Conservation (phyloP, 2,113 vertebrate genomes). For the Tenebrosternarchus preto region DNA sequence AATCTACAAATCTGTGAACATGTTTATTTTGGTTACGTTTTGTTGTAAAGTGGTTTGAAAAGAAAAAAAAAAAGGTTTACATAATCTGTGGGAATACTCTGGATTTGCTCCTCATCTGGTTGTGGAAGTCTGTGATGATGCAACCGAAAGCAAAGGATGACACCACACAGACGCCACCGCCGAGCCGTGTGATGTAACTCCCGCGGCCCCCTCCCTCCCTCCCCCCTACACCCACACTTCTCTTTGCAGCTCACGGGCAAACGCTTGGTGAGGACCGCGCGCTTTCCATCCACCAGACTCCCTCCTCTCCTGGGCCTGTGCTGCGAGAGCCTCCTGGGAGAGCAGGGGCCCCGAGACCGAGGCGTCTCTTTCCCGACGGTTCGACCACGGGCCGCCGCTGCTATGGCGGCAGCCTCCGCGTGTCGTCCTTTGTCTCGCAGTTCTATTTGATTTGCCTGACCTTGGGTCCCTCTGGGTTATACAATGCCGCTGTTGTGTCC, state of each 20-base stretch:
- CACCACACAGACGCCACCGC: conserved; percentile 36
- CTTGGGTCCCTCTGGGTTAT: conserved; percentile 47
- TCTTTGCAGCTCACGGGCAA: conserved; percentile 8
- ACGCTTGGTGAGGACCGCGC: neutral
- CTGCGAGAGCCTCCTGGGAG: neutral
- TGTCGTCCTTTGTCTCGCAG: neutral
- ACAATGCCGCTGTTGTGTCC: conserved; percentile 33
- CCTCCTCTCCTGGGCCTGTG: neutral
- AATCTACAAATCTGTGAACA: neutral
- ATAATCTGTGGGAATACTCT: conserved; percentile 19
- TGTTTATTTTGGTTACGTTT: neutral
- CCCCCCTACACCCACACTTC: neutral
- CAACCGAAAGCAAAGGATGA: conserved; percentile 65
- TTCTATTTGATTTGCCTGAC: conserved; percentile 51
- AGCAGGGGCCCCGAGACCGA: neutral
- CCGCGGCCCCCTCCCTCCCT: neutral
- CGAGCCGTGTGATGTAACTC: conserved; percentile 19
- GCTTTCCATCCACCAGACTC: conserved; percentile 20
- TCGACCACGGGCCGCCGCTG: neutral
- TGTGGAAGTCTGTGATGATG: conserved; percentile 61
- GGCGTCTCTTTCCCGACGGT: conserved; percentile 3
- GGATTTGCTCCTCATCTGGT: conserved; percentile 36
- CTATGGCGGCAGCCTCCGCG: neutral
- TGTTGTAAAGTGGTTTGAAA: conserved; percentile 20
- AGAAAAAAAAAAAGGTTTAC: conserved; percentile 36